Percentiles rank a stretch among this genome's conserved stretches.
phyloP scores from a whole-genome alignment of 2,888 invertebrate genomes.

The Bhutanitis thaidina region DNA sequence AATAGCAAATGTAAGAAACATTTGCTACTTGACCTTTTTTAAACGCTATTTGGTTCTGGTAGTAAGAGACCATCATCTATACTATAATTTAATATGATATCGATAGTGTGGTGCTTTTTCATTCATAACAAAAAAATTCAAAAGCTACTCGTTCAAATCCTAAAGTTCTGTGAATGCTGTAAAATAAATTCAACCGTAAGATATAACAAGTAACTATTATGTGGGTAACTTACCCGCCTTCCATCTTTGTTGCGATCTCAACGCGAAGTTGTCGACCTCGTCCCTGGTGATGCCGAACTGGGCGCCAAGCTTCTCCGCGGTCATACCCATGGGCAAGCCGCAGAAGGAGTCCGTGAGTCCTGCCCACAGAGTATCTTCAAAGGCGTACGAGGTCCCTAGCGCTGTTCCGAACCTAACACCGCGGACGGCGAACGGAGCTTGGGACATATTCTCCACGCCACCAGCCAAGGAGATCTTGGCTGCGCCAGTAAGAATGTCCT shows the following conservation, averaged over 20 bases:
- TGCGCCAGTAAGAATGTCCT: constrained; percentile 93
- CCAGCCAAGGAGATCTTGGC: constrained; percentile 93
- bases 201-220: too few relatives aligned
- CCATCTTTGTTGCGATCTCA: constrained; percentile 93
- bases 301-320: constrained; percentile 93
- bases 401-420: constrained; percentile 93
- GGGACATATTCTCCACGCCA: constrained; percentile 97
- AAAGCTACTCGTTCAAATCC: too few relatives aligned
- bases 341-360: constrained; percentile 91
- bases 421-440: constrained; percentile 91
- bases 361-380: constrained; percentile 95
- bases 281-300: constrained; percentile 89
- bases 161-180: too few relatives aligned
- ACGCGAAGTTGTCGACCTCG: constrained; percentile 91
- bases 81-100: too few relatives aligned
- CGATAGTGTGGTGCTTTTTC: too few relatives aligned
- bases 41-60: too few relatives aligned
- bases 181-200: too few relatives aligned
- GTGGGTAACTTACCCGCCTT: constrained; percentile 83
- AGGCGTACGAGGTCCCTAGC: constrained; percentile 85
- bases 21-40: too few relatives aligned
- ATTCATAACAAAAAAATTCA: too few relatives aligned
- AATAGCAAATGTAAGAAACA: too few relatives aligned
- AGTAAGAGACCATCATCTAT: too few relatives aligned
- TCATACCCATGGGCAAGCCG: constrained; percentile 96